Percentiles rank a stretch among this genome's conserved stretches.
phyloP scores from a whole-genome alignment of 2,888 invertebrate genomes.

The Drosophila stalkeri region DNA sequence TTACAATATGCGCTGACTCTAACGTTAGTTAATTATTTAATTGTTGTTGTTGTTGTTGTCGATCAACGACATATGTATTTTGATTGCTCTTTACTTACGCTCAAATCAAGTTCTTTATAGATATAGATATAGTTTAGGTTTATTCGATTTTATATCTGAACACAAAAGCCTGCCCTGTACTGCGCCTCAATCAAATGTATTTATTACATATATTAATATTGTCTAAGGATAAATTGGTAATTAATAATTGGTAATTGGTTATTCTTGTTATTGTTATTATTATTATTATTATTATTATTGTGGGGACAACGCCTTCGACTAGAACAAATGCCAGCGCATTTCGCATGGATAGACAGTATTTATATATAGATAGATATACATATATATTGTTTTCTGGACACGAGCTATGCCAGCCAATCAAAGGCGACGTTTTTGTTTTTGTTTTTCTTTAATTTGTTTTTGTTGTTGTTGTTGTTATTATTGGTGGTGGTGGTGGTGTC shows the following conservation, averaged over 20 bases:
- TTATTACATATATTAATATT: conserved; percentile 13
- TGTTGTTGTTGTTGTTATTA: not conserved
- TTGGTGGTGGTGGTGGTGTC: conserved; percentile 22
- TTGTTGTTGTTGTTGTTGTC: conserved; percentile 27
- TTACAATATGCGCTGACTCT: conserved; percentile 57
- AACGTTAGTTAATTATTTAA: conserved; percentile 3
- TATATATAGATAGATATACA: not conserved
- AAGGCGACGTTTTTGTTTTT: conserved; percentile 50
- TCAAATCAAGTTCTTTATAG: conserved; percentile 46
- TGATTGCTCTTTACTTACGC: conserved; percentile 63
- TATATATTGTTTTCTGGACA: conserved; percentile 11
- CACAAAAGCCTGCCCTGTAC: conserved; percentile 66
- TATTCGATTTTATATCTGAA: conserved; percentile 33
- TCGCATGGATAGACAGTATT: conserved; percentile 21
- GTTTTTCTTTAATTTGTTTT: conserved; percentile 2
- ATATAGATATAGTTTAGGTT: conserved; percentile 18
- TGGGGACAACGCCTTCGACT: conserved; percentile 55
- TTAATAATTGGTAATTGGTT: not conserved
- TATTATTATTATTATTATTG: conserved; percentile 3
- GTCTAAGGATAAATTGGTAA: conserved; percentile 35
- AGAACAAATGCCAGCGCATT: conserved; percentile 44
- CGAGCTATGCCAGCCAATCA: conserved; percentile 59
- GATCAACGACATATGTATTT: conserved; percentile 43
- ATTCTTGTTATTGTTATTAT: not conserved
- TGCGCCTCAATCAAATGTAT: conserved; percentile 61